These are phyloP conservation scores for Diarsia brunnea DNA, from an alignment of 2,888 invertebrate genomes.

Conservation along the genomic window DNA sequence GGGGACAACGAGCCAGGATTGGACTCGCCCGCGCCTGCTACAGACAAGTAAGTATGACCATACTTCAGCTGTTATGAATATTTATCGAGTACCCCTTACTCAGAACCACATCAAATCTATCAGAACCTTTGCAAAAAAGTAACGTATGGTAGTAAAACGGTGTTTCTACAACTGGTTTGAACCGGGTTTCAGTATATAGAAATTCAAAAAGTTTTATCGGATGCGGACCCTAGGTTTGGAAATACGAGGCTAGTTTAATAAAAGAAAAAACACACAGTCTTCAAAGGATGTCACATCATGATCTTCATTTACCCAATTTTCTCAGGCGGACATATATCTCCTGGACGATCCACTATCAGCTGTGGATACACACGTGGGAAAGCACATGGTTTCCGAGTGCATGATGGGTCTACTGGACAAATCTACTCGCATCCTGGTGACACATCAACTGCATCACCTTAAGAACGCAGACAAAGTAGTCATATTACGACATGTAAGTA, in stretches of 20 bases:
- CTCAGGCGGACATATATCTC: slow-evolving; percentile 93
- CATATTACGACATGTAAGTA: slow-evolving; percentile 91
- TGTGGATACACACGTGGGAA: slow-evolving; percentile 94
- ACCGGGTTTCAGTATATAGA: not conserved
- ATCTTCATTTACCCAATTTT: not conserved
- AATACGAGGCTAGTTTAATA: not conserved
- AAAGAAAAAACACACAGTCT: too few species aligned
- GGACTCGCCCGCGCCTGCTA: slow-evolving; percentile 95
- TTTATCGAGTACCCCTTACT: not conserved
- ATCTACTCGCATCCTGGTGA: slow-evolving; percentile 94
- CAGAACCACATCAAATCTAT: not conserved
- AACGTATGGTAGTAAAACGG: too few species aligned
- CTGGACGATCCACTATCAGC: slow-evolving; percentile 95
- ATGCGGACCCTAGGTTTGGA: too few species aligned
- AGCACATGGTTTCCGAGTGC: slow-evolving; percentile 93
- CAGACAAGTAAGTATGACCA: slow-evolving; percentile 91
- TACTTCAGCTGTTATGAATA: not conserved
- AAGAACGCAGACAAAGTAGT: slow-evolving; percentile 92
- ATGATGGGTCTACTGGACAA: slow-evolving; percentile 91
- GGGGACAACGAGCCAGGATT: slow-evolving; percentile 95
- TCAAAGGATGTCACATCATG: too few species aligned
- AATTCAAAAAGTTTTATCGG: not conserved
- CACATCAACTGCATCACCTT: slow-evolving; percentile 96
- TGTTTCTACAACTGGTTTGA: not conserved
- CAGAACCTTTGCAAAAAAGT: not conserved